phyloP scores from a whole-genome alignment of 2,113 vertebrate species.

The Oncorhynchus kisutch region DNA sequence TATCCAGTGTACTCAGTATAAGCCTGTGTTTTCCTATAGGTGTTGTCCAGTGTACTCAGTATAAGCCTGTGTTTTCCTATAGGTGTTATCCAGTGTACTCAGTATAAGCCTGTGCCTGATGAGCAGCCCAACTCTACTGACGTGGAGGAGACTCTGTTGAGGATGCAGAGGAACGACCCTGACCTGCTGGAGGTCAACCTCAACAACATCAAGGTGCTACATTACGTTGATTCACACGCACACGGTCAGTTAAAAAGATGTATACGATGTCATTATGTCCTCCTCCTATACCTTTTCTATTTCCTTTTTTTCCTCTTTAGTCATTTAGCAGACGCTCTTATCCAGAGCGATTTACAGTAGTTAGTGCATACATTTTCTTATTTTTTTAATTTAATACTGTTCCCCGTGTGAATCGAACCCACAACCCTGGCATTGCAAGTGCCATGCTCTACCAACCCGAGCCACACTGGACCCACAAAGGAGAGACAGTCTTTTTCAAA shows the following conservation, averaged over 20 bases:
- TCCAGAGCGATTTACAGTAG: no score
- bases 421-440: no score
- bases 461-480: no score
- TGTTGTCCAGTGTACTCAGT: constrained; percentile 94
- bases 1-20: constrained; percentile 91
- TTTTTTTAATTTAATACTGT: no score
- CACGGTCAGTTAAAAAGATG: not conserved
- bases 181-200: constrained; percentile 93
- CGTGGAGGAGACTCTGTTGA: constrained; percentile 87
- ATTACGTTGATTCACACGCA: not conserved
- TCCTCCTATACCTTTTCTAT: no score
- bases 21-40: constrained; percentile 68
- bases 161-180: constrained; percentile 87
- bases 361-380: no score
- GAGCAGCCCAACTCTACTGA: constrained; percentile 94
- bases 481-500: no score
- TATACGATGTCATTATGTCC: no score
- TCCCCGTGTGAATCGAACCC: no score
- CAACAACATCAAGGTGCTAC: constrained; percentile 90
- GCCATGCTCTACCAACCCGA: no score
- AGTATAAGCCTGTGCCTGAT: constrained; percentile 91
- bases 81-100: constrained; percentile 96
- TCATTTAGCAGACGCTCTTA: no score
- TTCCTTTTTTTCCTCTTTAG: no score
- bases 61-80: constrained; percentile 80